Conservation (phyloP, 1,140 invertebrate species). For the Aphaenogaster floridana region DNA sequence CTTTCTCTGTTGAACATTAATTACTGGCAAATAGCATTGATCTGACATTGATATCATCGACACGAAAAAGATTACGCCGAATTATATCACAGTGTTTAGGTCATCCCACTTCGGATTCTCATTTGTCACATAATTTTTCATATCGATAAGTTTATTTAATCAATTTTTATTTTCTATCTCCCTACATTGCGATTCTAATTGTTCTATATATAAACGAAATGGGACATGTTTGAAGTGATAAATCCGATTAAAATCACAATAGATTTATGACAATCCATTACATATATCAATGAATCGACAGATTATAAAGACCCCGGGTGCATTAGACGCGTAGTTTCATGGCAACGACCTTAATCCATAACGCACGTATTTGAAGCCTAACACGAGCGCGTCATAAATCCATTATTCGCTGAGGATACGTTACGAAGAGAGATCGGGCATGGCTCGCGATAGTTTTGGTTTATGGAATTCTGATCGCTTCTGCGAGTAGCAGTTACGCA, state of each 20-base stretch:
- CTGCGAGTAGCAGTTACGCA: constrained; percentile 10
- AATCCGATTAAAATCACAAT: constrained; percentile 13
- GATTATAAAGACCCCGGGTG: constrained; percentile 34
- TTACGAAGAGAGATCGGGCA: constrained; percentile 56
- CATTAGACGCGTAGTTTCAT: constrained; percentile 37
- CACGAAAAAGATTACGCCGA: not conserved
- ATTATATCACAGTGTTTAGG: not conserved
- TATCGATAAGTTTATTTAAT: constrained; percentile 4
- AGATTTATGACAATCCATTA: constrained; percentile 28
- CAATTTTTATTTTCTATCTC: not conserved
- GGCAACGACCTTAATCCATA: constrained; percentile 38
- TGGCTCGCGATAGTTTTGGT: constrained; percentile 69
- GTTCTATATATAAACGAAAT: not conserved
- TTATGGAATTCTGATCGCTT: constrained; percentile 63
- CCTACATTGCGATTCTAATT: not conserved
- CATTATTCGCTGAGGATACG: constrained; percentile 56
- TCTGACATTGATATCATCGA: not conserved
- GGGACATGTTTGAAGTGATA: constrained; percentile 9
- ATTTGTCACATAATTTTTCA: not conserved
- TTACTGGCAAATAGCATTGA: not conserved
- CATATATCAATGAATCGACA: constrained; percentile 27
- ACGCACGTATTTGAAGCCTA: constrained; percentile 53
- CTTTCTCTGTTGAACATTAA: not conserved
- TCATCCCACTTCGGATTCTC: not conserved
- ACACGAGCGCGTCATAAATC: constrained; percentile 58